Evolutionary conservation across 2,113 vertebrate species (phyloP).

Genomic region (Coptodon bakossiorum): DNA sequence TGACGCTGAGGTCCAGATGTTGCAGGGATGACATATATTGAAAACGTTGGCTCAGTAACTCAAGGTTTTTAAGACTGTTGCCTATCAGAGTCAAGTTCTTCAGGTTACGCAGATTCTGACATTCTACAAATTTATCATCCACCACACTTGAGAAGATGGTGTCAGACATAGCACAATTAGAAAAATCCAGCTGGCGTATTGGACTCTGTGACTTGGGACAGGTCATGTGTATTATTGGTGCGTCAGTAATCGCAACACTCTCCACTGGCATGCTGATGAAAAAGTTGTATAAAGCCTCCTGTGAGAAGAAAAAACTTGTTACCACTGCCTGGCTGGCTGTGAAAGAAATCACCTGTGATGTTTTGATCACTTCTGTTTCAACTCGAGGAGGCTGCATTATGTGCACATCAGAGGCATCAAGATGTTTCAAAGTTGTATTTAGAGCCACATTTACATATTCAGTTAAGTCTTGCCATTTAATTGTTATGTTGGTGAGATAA

Average conservation of each 20-base stretch:
- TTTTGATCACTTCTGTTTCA: neutral
- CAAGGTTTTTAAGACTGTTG: slow-evolving; percentile 80
- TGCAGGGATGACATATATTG: slow-evolving; percentile 73
- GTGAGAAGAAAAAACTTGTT: slow-evolving; percentile 66
- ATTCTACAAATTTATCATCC: slow-evolving; percentile 33
- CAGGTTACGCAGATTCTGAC: slow-evolving; percentile 63
- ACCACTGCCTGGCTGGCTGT: slow-evolving; percentile 23
- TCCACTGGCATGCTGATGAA: slow-evolving; percentile 77
- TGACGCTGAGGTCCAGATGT: slow-evolving; percentile 77
- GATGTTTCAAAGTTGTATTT: slow-evolving; percentile 49
- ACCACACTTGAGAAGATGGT: slow-evolving; percentile 63
- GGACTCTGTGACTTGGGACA: slow-evolving; percentile 74
- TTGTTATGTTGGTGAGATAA: slow-evolving; percentile 61
- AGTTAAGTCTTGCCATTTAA: slow-evolving; percentile 66
- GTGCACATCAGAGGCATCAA: slow-evolving; percentile 54
- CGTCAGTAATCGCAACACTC: slow-evolving; percentile 64
- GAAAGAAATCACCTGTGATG: slow-evolving; percentile 63
- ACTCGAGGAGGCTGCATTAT: neutral
- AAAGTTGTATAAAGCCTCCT: slow-evolving; percentile 69
- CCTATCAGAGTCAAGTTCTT: slow-evolving; percentile 63
- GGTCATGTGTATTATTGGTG: slow-evolving; percentile 79
- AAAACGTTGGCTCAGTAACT: slow-evolving; percentile 68
- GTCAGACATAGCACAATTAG: slow-evolving; percentile 77
- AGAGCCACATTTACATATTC: slow-evolving; percentile 53
- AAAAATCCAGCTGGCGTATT: slow-evolving; percentile 76